These are phyloP conservation scores for Philopotamus ludificatus DNA, from an alignment of 1,140 invertebrate species.

Conservation along the genomic window DNA sequence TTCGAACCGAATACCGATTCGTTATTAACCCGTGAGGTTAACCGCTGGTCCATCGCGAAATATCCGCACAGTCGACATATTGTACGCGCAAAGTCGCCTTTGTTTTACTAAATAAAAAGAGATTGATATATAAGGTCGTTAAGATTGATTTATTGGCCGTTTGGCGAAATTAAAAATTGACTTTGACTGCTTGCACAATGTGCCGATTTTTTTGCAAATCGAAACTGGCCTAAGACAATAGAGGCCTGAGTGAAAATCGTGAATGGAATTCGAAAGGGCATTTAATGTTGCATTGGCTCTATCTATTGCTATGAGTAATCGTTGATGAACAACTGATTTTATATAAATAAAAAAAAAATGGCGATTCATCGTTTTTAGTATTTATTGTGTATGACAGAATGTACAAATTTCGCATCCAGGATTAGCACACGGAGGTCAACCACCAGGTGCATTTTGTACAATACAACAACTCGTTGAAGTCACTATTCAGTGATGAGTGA, in stretches of 20 bases:
- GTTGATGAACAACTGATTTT: too few species aligned
- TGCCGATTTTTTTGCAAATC: not conserved
- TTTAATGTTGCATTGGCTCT: not conserved
- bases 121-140: slow-evolving; percentile 7
- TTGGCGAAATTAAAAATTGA: slow-evolving; percentile 6
- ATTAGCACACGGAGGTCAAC: too few species aligned
- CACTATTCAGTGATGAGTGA: too few species aligned
- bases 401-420: too few species aligned
- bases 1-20: not conserved
- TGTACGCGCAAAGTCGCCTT: not conserved
- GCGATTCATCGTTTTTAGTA: too few species aligned
- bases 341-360: too few species aligned
- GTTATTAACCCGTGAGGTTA: slow-evolving; percentile 9
- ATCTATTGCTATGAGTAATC: too few species aligned
- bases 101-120: not conserved
- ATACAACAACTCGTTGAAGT: too few species aligned
- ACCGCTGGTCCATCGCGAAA: not conserved
- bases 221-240: not conserved
- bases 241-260: not conserved
- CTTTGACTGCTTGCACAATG: not conserved
- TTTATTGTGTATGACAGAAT: too few species aligned
- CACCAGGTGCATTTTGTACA: too few species aligned
- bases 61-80: not conserved
- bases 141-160: slow-evolving; percentile 11
- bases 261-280: not conserved